These are phyloP conservation scores for Diachasma alloeum DNA, from an alignment of 1,140 invertebrate species.

Conservation along the genomic window DNA sequence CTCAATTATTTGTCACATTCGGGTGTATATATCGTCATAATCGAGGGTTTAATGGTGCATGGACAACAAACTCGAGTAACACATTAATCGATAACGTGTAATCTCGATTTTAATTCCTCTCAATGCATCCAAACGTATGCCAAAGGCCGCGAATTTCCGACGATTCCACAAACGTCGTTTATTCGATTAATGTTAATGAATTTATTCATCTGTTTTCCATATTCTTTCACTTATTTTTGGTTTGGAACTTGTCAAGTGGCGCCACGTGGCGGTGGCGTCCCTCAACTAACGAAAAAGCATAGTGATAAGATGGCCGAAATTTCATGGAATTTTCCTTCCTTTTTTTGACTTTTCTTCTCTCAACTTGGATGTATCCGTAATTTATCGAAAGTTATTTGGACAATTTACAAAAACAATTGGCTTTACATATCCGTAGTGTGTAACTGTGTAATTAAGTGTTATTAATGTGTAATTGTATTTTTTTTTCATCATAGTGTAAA, in stretches of 20 bases:
- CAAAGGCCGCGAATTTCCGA: slow-evolving; percentile 55
- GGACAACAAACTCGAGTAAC: slow-evolving; percentile 28
- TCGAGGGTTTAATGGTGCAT: slow-evolving; percentile 23
- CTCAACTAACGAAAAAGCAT: slow-evolving; percentile 16
- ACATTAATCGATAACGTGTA: slow-evolving; percentile 12
- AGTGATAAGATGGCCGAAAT: neutral
- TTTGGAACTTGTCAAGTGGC: slow-evolving; percentile 16
- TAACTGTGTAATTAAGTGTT: slow-evolving; percentile 45
- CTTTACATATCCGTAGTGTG: slow-evolving; percentile 68
- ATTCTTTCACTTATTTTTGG: slow-evolving; percentile 15
- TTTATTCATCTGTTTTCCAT: slow-evolving; percentile 16
- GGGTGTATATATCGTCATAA: slow-evolving; percentile 29
- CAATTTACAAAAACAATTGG: slow-evolving; percentile 67
- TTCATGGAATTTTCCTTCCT: slow-evolving; percentile 26
- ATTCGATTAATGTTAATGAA: slow-evolving; percentile 27
- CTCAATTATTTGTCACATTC: slow-evolving; percentile 41
- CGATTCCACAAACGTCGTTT: slow-evolving; percentile 31
- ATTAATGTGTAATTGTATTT: slow-evolving; percentile 38
- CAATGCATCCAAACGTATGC: slow-evolving; percentile 58
- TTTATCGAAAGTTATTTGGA: slow-evolving; percentile 42
- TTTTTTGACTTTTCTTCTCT: slow-evolving; percentile 20
- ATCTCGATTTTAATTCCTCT: slow-evolving; percentile 37
- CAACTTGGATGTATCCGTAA: slow-evolving; percentile 20
- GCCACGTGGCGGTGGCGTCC: slow-evolving; percentile 15
- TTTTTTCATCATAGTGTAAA: slow-evolving; percentile 36